These are phyloP conservation scores for Tautogolabrus adspersus DNA, from an alignment of 2,113 vertebrate species.

Conservation along the genomic window DNA sequence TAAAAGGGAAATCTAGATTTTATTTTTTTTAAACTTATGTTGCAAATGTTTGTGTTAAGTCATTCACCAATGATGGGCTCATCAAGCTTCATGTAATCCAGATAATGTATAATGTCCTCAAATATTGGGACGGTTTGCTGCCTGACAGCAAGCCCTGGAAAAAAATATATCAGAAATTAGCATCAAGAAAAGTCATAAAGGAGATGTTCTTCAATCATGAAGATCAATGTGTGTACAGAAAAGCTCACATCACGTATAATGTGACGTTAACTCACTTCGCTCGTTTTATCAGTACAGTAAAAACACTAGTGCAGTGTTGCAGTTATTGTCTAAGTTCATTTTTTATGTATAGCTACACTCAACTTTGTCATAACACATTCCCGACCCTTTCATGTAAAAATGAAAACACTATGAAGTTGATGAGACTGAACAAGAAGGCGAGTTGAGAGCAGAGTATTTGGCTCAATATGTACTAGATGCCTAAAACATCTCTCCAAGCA, in stretches of 20 bases:
- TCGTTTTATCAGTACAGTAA: background rate
- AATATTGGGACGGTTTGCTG: slow-evolving; percentile 67
- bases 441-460: too few species aligned
- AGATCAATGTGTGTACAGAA: background rate
- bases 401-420: too few species aligned
- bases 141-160: slow-evolving; percentile 71
- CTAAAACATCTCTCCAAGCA: too few species aligned
- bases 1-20: background rate
- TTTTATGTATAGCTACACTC: too few species aligned
- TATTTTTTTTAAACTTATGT: too few species aligned
- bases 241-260: background rate
- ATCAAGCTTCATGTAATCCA: slow-evolving; percentile 82
- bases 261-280: background rate
- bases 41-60: background rate
- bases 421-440: too few species aligned
- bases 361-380: too few species aligned
- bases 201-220: background rate
- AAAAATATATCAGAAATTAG: slow-evolving; percentile 41
- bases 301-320: background rate
- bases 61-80: slow-evolving; percentile 84
- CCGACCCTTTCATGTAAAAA: too few species aligned
- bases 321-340: background rate
- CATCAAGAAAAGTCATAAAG: background rate
- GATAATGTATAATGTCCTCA: slow-evolving; percentile 75
- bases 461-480: too few species aligned